These are phyloP conservation scores for Rhizomys pruinosus DNA, from an alignment of 2,113 vertebrate genomes.

Conservation along the genomic window DNA sequence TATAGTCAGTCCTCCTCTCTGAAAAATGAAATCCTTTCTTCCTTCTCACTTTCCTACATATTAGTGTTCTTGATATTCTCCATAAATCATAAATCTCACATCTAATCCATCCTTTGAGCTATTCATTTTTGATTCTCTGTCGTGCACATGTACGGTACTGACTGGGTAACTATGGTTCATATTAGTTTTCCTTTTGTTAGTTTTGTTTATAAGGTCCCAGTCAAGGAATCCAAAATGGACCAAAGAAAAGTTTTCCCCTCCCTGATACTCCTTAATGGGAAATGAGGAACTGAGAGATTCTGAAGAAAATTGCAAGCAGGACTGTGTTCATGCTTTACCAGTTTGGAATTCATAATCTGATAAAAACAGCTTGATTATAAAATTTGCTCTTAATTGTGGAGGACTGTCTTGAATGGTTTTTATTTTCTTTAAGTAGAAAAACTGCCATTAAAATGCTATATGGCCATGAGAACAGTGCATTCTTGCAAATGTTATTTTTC, in stretches of 20 bases:
- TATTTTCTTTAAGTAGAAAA: slow-evolving; percentile 7
- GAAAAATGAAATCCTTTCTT: neutral
- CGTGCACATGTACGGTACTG: fast-evolving
- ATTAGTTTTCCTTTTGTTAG: neutral
- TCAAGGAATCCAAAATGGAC: neutral
- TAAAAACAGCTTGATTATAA: neutral
- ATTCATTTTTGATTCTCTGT: neutral
- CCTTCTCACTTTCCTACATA: neutral
- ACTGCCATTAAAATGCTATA: slow-evolving; percentile 45
- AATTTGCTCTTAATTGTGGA: neutral
- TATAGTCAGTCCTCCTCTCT: neutral
- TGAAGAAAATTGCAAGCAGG: neutral
- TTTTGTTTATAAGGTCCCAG: neutral
- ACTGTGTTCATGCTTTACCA: neutral
- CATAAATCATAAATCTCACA: neutral
- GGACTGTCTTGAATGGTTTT: neutral
- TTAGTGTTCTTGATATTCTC: neutral
- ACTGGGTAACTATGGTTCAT: neutral
- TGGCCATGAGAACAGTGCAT: slow-evolving; percentile 49
- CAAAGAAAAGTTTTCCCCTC: neutral
- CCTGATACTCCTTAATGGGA: neutral
- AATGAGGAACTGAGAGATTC: neutral
- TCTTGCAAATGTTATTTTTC: slow-evolving; percentile 54
- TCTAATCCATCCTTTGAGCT: neutral
- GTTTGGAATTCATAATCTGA: neutral